These are phyloP conservation scores for Alaudala cheleensis DNA, from an alignment of 2,113 vertebrate genomes.

Conservation along the genomic window DNA sequence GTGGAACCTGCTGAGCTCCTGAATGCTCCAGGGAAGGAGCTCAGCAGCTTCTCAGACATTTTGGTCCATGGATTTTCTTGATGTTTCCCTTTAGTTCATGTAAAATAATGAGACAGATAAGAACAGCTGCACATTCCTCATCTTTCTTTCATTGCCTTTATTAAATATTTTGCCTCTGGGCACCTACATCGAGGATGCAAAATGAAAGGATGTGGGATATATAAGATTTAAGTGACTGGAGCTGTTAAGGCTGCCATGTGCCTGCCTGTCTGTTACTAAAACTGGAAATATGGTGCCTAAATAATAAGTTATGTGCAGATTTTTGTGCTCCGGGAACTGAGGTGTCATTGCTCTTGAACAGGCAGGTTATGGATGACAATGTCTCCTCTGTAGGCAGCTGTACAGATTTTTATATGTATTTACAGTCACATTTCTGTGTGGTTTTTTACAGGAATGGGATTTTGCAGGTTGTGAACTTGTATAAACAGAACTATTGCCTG, in stretches of 20 bases:
- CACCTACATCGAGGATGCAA: neutral
- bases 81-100: neutral
- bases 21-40: neutral
- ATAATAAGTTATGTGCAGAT: neutral
- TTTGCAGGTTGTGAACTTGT: neutral
- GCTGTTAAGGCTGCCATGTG: neutral
- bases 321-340: neutral
- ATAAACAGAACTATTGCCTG: neutral
- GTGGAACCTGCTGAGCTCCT: neutral
- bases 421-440: neutral
- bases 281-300: neutral
- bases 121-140: neutral
- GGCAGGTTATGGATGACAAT: neutral
- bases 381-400: neutral
- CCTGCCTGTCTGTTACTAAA: neutral
- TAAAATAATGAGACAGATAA: neutral
- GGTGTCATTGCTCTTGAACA: neutral
- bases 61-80: neutral
- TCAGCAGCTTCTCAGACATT: neutral
- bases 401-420: neutral
- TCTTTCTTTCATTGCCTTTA: neutral
- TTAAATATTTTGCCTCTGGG: neutral
- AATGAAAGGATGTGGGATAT: neutral
- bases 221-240: neutral
- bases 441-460: neutral